A percentile compares a stretch with the other conserved stretches of the same genome.
Evolutionary conservation across 1,140 invertebrate genomes (phyloP).

Genomic region (Drosophila sproati): DNA sequence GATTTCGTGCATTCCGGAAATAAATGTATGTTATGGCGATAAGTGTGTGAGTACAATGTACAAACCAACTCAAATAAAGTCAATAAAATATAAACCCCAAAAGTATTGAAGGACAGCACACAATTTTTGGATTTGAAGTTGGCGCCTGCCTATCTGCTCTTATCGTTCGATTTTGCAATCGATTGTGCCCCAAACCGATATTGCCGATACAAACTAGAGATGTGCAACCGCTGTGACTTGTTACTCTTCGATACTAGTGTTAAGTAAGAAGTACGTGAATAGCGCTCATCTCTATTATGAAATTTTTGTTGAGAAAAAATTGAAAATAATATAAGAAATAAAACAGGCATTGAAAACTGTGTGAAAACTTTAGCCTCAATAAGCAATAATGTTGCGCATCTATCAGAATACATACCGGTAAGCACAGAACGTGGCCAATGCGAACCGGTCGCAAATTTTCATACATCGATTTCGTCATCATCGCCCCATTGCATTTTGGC

Average conservation of each 20-base stretch:
- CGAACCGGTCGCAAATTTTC: slow-evolving; percentile 26
- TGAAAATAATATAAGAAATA: slow-evolving; percentile 49
- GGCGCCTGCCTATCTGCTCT: neutral
- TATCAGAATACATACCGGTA: slow-evolving; percentile 76
- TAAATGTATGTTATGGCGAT: slow-evolving; percentile 47
- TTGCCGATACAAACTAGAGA: neutral
- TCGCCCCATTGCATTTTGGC: slow-evolving; percentile 38
- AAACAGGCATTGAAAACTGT: slow-evolving; percentile 54
- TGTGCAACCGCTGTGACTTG: slow-evolving; percentile 14
- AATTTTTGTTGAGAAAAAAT: slow-evolving; percentile 49
- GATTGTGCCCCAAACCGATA: slow-evolving; percentile 13
- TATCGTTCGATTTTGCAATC: neutral
- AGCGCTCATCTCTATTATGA: slow-evolving; percentile 49
- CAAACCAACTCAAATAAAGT: slow-evolving; percentile 52
- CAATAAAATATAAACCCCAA: slow-evolving; percentile 42
- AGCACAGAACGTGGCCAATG: slow-evolving; percentile 16
- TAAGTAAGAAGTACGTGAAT: slow-evolving; percentile 41
- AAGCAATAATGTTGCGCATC: slow-evolving; percentile 75
- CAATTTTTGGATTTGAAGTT: neutral
- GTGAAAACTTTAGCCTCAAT: slow-evolving; percentile 49
- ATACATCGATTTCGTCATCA: slow-evolving; percentile 73
- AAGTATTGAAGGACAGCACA: neutral
- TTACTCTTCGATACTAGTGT: slow-evolving; percentile 20
- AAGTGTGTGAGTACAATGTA: slow-evolving; percentile 43
- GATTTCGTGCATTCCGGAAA: slow-evolving; percentile 50